Evolutionary conservation across 2,888 invertebrate species (phyloP), one percentile per base, ranked within the genome.

Genomic region (Orgyia antiqua): DNA sequence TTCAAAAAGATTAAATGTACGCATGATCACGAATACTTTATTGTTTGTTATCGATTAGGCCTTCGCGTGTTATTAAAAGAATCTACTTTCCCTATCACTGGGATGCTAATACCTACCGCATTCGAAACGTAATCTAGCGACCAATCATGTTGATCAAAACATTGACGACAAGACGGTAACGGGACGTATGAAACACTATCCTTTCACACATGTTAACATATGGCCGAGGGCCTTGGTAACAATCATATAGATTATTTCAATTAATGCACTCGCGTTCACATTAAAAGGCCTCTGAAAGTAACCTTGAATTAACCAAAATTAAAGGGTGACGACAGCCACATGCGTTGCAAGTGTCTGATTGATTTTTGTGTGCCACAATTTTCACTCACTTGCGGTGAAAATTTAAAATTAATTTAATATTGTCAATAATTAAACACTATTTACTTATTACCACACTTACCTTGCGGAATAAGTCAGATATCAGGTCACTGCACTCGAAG

Each of bases 401-500:
- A 24, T 42, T 27, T 35, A 28, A 42, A 35, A 31, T 36, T 13
- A 19, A 27, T 36, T 46, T 33, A 24, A 32, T 10, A 13, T 13
- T 28, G 23, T 32, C 13, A 31, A n/a, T n/a, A n/a, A n/a, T 13
- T 4, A 17, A 30, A 34, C 34, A 41, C 13, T 9, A 35, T 34
- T 35, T 29, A 36, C 34, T 39, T 32, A 45, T 48, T 53, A 30
- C 29, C 24, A 31, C 33, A 51, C 79, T 70, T 44, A 83, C 83
- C 77, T 71, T 70, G 59, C 56, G 59, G 59, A 71, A 67, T 57
- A 61, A 67, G 51, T 45, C 44, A 58, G 58, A 60, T 71, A 66
- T 80, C 70, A 83, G 68, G 74, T 76, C 70, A 88, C 86, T 79
- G 83, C 87, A 79, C 87, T 74, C 69, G 83, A 73, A 71, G 79